Evolutionary conservation across 2,797 vertebrate genomes (phyloP).

Genomic region (Toxotes lorentzi): DNA sequence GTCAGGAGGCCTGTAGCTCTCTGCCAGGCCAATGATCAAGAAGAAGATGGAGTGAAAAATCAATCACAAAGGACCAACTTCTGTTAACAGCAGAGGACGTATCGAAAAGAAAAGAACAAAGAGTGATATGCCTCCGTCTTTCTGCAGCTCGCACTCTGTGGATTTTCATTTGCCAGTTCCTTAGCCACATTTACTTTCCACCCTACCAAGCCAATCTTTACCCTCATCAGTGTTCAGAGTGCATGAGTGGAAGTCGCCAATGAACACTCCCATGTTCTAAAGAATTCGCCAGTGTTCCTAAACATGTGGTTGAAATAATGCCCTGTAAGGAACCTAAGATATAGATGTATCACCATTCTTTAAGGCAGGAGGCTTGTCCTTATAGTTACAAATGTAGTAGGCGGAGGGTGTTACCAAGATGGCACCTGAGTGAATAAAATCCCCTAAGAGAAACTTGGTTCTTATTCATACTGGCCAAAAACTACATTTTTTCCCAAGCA

Average conservation of each 20-base stretch:
- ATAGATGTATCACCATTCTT: constrained; percentile 29
- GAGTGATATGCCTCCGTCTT: constrained; percentile 16
- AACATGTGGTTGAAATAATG: constrained; percentile 47
- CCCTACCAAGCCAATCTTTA: constrained; percentile 28
- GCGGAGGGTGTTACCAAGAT: constrained; percentile 52
- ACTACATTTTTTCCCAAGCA: constrained; percentile 56
- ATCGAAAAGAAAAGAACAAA: constrained; percentile 35
- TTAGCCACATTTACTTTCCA: constrained; percentile 41
- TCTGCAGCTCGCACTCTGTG: background rate
- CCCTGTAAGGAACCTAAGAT: constrained; percentile 17
- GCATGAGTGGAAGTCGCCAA: constrained; percentile 44
- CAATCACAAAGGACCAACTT: constrained; percentile 45
- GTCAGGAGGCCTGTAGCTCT: constrained; percentile 64
- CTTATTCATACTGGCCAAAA: constrained; percentile 66
- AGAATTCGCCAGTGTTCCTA: constrained; percentile 14
- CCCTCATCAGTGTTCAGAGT: constrained; percentile 44
- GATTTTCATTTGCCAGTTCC: constrained; percentile 32
- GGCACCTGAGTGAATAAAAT: constrained; percentile 48
- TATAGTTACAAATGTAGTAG: constrained; percentile 48
- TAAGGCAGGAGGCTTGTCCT: constrained; percentile 38
- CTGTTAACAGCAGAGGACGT: constrained; percentile 44
- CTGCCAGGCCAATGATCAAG: constrained; percentile 55
- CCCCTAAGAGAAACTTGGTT: constrained; percentile 34
- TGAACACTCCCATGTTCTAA: constrained; percentile 34
- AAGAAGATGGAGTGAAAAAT: constrained; percentile 60